Base-by-base conservation (phyloP, 2,113 vertebrate genomes). In the Oreochromis aureus region DNA sequence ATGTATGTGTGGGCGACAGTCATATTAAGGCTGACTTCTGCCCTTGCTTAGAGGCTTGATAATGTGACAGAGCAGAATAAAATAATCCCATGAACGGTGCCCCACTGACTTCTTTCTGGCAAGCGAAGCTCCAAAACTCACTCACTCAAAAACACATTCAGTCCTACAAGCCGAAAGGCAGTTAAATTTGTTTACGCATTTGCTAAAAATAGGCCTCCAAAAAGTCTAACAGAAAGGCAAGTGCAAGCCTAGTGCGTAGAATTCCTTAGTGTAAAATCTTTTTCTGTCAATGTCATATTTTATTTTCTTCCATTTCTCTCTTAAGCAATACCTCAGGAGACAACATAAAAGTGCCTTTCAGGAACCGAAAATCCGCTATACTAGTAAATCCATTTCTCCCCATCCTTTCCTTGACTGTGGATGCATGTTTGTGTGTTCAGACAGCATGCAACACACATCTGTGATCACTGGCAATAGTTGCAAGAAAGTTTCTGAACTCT, bases 341-440 rank as follows among this genome's bases (percentile, higher is more conserved):
- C 15, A 36, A 83, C 69, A 85, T 89, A 44, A 92, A 92, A 90
- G 71, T 55, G 76, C 34, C 39, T 86, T 90, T 86, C 27, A 83
- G 69, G 41, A 87, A 91, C 83, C 1, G 80, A 89, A 91, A 80
- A 16, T 2, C 19, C 0, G 24, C 51, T 82, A 58, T 76, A 51
- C 55, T 46, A 84, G 44, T 82, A 85, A 87, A 48, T 34, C 56
- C 16, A n/a, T 36, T 81, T 18, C 22, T 76, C 32, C 10, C 1
- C 58, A 41, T 11, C 22, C n/a, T 76, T 39, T 86, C 15, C 1
- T 84, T 24, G 69, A 78, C 81, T 81, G 59, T 55, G 58, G 6
- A 30, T n/a, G 3, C 44, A 9, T 69, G 22, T 78, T 18, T 79
- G 19, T 83, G 44, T 78, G 53, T 59, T 24, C 54, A 80, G 9